Evolutionary conservation across 2,113 vertebrate genomes (phyloP).

Genomic region (Crotalus horridus): DNA sequence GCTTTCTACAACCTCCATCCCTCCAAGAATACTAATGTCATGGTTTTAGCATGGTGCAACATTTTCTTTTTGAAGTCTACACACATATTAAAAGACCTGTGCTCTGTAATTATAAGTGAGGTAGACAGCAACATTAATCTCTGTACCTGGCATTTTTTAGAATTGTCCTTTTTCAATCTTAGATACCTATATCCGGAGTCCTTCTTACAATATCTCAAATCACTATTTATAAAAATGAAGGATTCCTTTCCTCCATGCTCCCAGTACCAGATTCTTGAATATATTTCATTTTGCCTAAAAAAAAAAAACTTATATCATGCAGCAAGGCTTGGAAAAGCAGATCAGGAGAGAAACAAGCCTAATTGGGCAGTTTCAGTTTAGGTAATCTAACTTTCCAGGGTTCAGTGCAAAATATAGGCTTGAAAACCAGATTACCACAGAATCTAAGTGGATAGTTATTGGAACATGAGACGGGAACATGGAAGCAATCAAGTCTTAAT

Average conservation of each 20-base stretch:
- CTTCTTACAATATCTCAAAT: not conserved
- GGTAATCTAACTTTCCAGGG: not conserved
- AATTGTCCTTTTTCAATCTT: not conserved
- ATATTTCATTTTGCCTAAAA: not conserved
- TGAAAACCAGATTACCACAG: not conserved
- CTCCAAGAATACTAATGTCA: not conserved
- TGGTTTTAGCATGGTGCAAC: not conserved
- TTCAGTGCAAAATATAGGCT: not conserved
- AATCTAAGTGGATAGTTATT: not conserved
- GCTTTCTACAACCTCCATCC: not conserved
- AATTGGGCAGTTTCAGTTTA: not conserved
- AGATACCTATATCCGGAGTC: not conserved
- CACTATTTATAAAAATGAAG: not conserved
- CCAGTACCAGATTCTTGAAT: not conserved
- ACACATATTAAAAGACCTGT: not conserved
- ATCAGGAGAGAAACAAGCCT: not conserved
- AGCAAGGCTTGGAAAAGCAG: not conserved
- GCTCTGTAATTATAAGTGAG: not conserved
- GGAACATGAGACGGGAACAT: not conserved
- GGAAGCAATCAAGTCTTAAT: not conserved
- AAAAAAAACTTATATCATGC: not conserved
- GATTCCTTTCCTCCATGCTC: not conserved
- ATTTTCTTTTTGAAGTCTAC: not conserved
- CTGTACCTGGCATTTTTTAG: not conserved
- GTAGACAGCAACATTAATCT: not conserved